phyloP scores from a whole-genome alignment of 2,113 vertebrate genomes.

The Leptobrachium leishanense region DNA sequence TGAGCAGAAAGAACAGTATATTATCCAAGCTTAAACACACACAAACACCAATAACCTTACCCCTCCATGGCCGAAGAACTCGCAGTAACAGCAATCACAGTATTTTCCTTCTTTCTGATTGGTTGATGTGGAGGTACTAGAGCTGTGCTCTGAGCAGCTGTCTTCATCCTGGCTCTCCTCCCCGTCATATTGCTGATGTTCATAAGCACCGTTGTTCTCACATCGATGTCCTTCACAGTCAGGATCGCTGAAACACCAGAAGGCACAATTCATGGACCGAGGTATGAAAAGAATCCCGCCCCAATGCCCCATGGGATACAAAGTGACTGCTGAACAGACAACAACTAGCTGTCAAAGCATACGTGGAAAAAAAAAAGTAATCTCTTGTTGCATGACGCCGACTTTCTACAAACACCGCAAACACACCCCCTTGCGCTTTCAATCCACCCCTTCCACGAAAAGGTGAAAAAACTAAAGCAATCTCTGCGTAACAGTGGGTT shows the following conservation, averaged over 20 bases:
- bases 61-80: constrained; percentile 98
- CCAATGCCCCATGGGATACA: too few species aligned
- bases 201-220: constrained; percentile 82
- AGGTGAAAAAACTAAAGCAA: too few species aligned
- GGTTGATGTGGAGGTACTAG: constrained; percentile 98
- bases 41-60: constrained; percentile 67
- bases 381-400: too few species aligned
- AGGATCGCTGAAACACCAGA: constrained; percentile 76
- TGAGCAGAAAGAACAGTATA: too few species aligned
- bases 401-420: too few species aligned
- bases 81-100: constrained; percentile 99
- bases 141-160: constrained; percentile 97
- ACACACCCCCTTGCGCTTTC: too few species aligned
- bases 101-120: constrained; percentile 99
- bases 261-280: background rate
- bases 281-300: too few species aligned
- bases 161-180: constrained; percentile 96
- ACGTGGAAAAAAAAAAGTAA: too few species aligned
- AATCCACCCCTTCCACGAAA: too few species aligned
- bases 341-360: too few species aligned
- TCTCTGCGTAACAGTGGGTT: too few species aligned
- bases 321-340: too few species aligned
- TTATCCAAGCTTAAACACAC: background rate
- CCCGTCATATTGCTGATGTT: constrained; percentile 88
- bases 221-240: constrained; percentile 96